Base-by-base conservation (phyloP, 2,888 invertebrate genomes). In the Calliopum simillimum region DNA sequence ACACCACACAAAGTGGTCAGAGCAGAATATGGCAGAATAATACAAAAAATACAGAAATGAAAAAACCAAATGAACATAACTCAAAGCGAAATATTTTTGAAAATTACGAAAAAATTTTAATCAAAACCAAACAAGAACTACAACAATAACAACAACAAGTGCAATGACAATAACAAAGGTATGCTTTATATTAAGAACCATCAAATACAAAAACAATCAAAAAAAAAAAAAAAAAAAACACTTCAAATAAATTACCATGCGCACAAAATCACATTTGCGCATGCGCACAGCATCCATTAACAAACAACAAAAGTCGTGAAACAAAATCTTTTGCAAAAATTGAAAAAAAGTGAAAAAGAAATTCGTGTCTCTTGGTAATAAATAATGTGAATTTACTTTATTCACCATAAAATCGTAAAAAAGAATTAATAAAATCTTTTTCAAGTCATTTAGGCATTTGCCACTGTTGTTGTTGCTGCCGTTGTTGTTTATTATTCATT, bases 301-400 rank as follows among this genome's bases (percentile, higher is more conserved):
- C 33, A 33, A 33, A 33, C 19, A 65, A 21, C 41, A 53, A 65
- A 19, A 16, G n/a, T 11, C 55, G n/a, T n/a, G 19, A 46, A 66
- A 44, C 44, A 66, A 56, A 41, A 21, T 13, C 44, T 43, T 43
- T 43, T 16, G n/a, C 55, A 56, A 8, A 19, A 19, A 49, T 49
- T 12, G 16, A 19, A n/a, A 14, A 14, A 14, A 2, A 2, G 46
- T 16, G 61, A 58, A 41, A 41, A 59, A 16, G 44, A 14, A 41
- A 23, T 59, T 46, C 61, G 46, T 46, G 61, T 61, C 61, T 3
- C 61, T 61, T 21, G 46, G 13, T 61, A 44, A 46, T 61, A 61
- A 61, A 61, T 61, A 61, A 61, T 46, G n/a, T 21, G 61, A 61
- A 19, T 61, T 61, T 61, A 61, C 33, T 61, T 19, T 61, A 61